Evolutionary conservation across 2,113 vertebrate genomes (phyloP), one percentile per base, ranked within the genome.

Genomic region (Prochilodus magdalenae): DNA sequence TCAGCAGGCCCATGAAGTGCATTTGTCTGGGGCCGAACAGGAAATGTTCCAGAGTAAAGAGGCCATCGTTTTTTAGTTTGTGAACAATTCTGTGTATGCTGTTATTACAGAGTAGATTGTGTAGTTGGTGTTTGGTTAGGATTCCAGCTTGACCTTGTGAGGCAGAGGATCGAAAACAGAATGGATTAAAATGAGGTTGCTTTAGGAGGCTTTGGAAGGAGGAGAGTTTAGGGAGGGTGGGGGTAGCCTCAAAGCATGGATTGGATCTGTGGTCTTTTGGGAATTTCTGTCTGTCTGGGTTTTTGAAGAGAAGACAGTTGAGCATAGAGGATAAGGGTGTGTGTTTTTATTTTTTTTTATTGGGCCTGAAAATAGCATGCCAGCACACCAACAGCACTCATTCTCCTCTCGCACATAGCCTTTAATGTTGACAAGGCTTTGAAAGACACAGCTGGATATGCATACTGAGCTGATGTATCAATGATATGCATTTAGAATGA

Each of bases 231-330:
- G 26, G 47, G 60, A 18, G 40, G 14, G 26, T 57, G 55, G 57
- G 1, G 62, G 30, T 27, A 44, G 22, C 69, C 73, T 80, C 70
- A 73, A 80, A 73, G 79, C 24, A 20, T 24, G 57, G 33, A 69
- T 75, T 74, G 75, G 63, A 76, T 82, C 60, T 77, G 55, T 78
- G 85, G 83, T 87, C 92, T 89, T 88, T 83, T 75, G 91, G 89
- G 91, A 72, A 71, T 90, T 86, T 80, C 67, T 85, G 74, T 86
- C 82, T 90, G 88, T 89, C 90, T 90, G 89, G 87, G 69, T 47
- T 80, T 89, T 91, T 91, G 89, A 92, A 93, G 87, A 85, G 85
- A 77, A 87, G 88, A 77, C 83, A 27, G 83, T 83, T 88, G 77
- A 36, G 89, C 53, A 26, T 83, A 85, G 77, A 87, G 85, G 2